Evolutionary conservation across 1,140 invertebrate genomes (phyloP).

Genomic region (Aphelinus atriplicis): DNA sequence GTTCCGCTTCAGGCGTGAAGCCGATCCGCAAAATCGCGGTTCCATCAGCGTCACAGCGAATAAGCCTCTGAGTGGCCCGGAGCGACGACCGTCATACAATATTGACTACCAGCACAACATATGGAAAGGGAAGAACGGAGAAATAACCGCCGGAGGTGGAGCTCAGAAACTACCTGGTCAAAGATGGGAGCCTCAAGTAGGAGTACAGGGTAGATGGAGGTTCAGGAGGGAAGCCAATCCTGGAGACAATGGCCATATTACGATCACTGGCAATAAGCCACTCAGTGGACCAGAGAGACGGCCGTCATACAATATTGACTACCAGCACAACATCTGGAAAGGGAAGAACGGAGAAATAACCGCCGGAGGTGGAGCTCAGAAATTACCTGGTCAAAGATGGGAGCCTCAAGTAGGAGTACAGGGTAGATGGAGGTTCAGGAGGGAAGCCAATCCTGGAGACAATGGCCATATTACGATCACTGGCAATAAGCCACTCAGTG

Average conservation of each 20-base stretch:
- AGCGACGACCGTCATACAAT: slow-evolving; percentile 42
- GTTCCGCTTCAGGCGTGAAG: background rate
- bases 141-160: slow-evolving; percentile 46
- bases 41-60: background rate
- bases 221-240: slow-evolving; percentile 33
- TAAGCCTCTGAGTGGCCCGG: slow-evolving; percentile 8
- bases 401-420: slow-evolving; percentile 47
- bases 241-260: slow-evolving; percentile 3
- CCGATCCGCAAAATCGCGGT: background rate
- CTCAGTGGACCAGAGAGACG: slow-evolving; percentile 13
- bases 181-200: slow-evolving; percentile 46
- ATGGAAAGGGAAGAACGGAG: slow-evolving; percentile 47
- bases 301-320: background rate
- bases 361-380: slow-evolving; percentile 46
- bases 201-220: slow-evolving; percentile 45
- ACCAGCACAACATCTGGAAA: slow-evolving; percentile 18
- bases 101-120: slow-evolving; percentile 49
- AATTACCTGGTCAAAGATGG: slow-evolving; percentile 45
- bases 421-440: slow-evolving; percentile 45
- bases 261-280: background rate
- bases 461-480: slow-evolving; percentile 2
- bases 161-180: slow-evolving; percentile 45
- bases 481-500: background rate
- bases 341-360: slow-evolving; percentile 47
- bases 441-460: slow-evolving; percentile 21